Evolutionary conservation across 2,888 invertebrate species (phyloP).

Genomic region (Lithophane semibrunnea): DNA sequence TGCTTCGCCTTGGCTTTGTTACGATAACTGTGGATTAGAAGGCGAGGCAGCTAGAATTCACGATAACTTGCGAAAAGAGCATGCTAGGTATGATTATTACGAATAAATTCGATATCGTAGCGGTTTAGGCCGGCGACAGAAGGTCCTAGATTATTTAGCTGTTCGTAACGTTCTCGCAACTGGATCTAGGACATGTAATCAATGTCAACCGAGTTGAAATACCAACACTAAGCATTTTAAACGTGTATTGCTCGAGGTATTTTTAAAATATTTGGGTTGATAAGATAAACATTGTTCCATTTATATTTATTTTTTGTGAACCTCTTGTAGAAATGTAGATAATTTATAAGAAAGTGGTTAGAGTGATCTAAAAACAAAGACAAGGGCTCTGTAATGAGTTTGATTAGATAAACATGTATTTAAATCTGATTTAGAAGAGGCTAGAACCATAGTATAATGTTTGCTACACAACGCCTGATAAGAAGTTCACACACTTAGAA

Average conservation of each 20-base stretch:
- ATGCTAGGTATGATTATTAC: constrained; percentile 34
- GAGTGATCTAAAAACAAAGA: constrained; percentile 20
- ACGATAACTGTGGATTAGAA: constrained; percentile 58
- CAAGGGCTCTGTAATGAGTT: constrained; percentile 25
- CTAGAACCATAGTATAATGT: constrained; percentile 18
- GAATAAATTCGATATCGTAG: constrained; percentile 26
- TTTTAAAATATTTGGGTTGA: constrained; percentile 44
- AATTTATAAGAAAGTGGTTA: constrained; percentile 9
- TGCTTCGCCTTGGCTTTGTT: constrained; percentile 64
- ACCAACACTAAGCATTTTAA: constrained; percentile 25
- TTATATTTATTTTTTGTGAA: constrained; percentile 18
- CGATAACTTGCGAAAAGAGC: constrained; percentile 53
- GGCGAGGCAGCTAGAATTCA: constrained; percentile 45
- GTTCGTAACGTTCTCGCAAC: constrained; percentile 26
- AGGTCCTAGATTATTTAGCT: constrained; percentile 28
- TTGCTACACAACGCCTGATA: constrained; percentile 26
- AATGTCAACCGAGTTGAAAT: constrained; percentile 35
- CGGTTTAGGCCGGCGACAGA: background rate
- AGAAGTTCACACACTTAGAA: constrained; percentile 24
- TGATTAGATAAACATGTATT: constrained; percentile 47
- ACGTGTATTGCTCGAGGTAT: constrained; percentile 24
- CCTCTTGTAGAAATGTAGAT: constrained; percentile 3
- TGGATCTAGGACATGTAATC: constrained; percentile 53
- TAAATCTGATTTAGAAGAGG: constrained; percentile 50
- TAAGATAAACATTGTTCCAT: constrained; percentile 51